Base-by-base conservation (phyloP, 2,113 vertebrate species). In the Canis aureus region DNA sequence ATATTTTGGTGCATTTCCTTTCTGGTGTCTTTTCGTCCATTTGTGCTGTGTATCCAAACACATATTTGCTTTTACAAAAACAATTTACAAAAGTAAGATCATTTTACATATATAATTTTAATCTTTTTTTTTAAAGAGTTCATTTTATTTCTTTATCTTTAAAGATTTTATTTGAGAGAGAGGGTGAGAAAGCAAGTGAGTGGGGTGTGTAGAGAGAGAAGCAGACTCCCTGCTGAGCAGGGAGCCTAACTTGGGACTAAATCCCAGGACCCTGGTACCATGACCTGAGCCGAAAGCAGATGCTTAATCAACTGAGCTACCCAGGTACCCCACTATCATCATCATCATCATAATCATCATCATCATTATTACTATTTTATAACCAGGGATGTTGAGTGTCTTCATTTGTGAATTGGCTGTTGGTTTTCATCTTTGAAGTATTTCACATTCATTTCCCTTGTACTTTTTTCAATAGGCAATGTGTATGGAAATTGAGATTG, bases 1-100 rank as follows among this genome's bases (percentile, higher is more conserved):
- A 79, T 78, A 51, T 79, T 95, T 95, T 95, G 71, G 32, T 91
- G 38, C 25, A 35, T 92, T 86, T 84, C 32, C 43, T 78, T 79
- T 27, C 17, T 85, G 60, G 84, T 35, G 38, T 60, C 35, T 85
- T 91, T 95, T 74, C 23, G 32, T 60, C 35, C 35, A 35, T 79
- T 91, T 79, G 23, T 95, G 81, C 29, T n/a, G 4, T 67, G 12
- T 62, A 64, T 49, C 51, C 35, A 78, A n/a, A 51, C 20, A 69
- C 7, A 78, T 53, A 53, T 27, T 35, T 16, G 49, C 29, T 4
- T 89, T 88, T 55, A 38, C 35, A 57, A 86, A 86, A 84, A 32
- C 23, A 25, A 90, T 60, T 79, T 85, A 80, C 9, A 79, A 83
- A 78, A 51, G 23, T 78, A 67, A 0, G 11, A 79, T 74, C 29